phyloP scores from a whole-genome alignment of 1,140 invertebrate genomes.

The Tetramorium simillimum region DNA sequence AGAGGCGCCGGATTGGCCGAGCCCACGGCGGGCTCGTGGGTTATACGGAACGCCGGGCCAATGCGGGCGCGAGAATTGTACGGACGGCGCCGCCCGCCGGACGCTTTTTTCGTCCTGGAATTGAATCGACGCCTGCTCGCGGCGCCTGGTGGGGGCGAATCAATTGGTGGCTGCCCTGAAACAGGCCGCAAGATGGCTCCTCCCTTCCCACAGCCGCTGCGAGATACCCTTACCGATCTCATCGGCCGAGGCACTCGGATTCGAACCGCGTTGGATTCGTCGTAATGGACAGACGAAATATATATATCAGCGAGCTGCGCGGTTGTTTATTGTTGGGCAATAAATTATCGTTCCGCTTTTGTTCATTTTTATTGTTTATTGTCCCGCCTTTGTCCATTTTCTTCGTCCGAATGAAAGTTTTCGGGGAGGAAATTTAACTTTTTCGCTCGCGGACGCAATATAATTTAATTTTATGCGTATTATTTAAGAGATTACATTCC shows the following conservation, averaged over 20 bases:
- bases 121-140: conserved; percentile 80
- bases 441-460: background rate
- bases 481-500: background rate
- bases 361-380: conserved; percentile 18
- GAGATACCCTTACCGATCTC: conserved; percentile 76
- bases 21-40: conserved; percentile 49
- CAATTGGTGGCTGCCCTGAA: conserved; percentile 84
- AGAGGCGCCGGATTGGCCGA: conserved; percentile 62
- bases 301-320: conserved; percentile 33
- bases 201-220: conserved; percentile 75
- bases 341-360: conserved; percentile 2
- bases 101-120: conserved; percentile 80
- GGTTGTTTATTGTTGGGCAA: conserved; percentile 25
- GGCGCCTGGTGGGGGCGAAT: conserved; percentile 81
- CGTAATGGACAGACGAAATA: conserved; percentile 49
- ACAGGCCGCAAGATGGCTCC: conserved; percentile 86
- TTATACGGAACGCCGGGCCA: conserved; percentile 73
- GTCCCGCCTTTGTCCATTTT: background rate
- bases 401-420: background rate
- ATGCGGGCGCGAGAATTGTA: conserved; percentile 73
- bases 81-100: conserved; percentile 69
- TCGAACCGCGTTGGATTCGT: conserved; percentile 44
- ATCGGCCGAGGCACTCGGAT: conserved; percentile 62
- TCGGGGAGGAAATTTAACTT: background rate
- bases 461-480: background rate